Percentiles rank a stretch among this genome's conserved stretches.
Evolutionary conservation across 2,888 invertebrate genomes (phyloP).

Genomic region (Gastracanthus pulcherrimus): DNA sequence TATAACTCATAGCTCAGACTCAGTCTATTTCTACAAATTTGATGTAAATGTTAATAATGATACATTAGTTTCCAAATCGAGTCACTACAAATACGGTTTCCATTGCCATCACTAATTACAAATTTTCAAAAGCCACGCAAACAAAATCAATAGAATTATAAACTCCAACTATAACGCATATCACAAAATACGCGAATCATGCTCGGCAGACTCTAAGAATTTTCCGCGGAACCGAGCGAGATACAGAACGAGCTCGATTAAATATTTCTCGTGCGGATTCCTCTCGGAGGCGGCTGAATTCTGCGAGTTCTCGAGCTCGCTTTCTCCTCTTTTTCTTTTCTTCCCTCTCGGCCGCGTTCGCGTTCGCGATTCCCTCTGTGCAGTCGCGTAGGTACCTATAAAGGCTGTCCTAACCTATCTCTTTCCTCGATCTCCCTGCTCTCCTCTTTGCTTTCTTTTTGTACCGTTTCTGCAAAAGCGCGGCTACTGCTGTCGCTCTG

Average conservation of each 20-base stretch:
- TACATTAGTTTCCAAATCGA: no score
- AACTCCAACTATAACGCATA: no score
- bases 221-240: constrained; percentile 18
- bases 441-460: background rate
- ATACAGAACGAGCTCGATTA: background rate
- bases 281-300: background rate
- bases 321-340: background rate
- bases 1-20: no score
- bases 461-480: constrained; percentile 18
- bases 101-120: no score
- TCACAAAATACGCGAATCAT: no score
- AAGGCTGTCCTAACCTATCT: constrained; percentile 31
- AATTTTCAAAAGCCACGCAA: no score
- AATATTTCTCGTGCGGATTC: constrained; percentile 34
- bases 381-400: constrained; percentile 9
- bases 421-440: constrained; percentile 17
- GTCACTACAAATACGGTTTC: no score
- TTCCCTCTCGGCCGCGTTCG: constrained; percentile 21
- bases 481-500: background rate
- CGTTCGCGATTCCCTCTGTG: constrained; percentile 6
- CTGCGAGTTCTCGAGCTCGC: background rate
- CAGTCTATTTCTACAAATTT: no score
- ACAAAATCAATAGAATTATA: no score
- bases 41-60: no score
- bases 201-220: background rate